These are phyloP conservation scores for Ostrea denselamellosa DNA, from an alignment of 1,140 invertebrate species.

Conservation along the genomic window DNA sequence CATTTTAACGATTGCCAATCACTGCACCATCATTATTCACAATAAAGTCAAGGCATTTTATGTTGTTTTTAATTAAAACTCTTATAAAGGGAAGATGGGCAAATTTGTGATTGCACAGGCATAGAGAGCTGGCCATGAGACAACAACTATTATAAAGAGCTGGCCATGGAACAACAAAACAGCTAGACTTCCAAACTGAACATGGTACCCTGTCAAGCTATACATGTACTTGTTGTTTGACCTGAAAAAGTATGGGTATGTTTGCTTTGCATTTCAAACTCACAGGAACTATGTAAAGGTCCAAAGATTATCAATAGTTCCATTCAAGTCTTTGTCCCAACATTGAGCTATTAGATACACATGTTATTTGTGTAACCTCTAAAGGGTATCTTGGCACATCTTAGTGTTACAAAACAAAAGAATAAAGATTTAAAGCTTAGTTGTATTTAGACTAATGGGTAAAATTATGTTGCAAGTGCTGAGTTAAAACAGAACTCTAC, in stretches of 20 bases:
- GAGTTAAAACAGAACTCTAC: too few species aligned
- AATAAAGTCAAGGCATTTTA: not conserved
- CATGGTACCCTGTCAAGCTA: not conserved
- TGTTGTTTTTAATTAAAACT: constrained; percentile 24
- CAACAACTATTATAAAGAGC: too few species aligned
- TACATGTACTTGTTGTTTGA: not conserved
- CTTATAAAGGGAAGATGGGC: not conserved
- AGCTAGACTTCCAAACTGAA: not conserved
- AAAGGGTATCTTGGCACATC: not conserved
- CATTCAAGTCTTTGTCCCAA: not conserved
- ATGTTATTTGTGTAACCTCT: not conserved
- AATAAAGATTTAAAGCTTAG: not conserved
- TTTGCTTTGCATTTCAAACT: not conserved
- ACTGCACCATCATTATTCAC: not conserved
- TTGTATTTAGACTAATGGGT: too few species aligned
- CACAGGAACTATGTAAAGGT: not conserved
- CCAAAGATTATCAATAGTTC: not conserved
- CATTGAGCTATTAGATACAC: not conserved
- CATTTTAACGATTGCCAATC: not conserved
- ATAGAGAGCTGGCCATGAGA: too few species aligned
- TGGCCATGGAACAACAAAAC: not conserved
- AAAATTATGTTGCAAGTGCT: too few species aligned
- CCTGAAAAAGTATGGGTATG: not conserved
- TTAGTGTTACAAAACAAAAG: not conserved
- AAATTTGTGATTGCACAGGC: not conserved